Evolutionary conservation across 2,888 invertebrate genomes (phyloP).

Genomic region (Lithophane socia): DNA sequence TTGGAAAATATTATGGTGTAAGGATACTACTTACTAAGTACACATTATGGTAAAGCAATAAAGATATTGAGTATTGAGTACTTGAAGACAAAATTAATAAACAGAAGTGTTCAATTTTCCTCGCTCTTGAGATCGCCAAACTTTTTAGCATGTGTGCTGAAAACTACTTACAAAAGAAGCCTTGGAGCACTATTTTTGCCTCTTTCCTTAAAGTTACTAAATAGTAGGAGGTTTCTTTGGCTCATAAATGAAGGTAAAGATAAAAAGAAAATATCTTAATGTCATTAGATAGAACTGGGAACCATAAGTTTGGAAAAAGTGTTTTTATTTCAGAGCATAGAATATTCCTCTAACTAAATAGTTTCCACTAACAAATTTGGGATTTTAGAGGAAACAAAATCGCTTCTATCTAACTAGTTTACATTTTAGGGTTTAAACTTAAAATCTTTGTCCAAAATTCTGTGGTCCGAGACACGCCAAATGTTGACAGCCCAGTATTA

Average conservation of each 20-base stretch:
- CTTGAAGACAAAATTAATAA: background rate
- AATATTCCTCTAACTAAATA: background rate
- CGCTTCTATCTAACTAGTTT: background rate
- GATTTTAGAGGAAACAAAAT: too few relatives aligned
- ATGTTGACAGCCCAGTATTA: slow-evolving; percentile 28
- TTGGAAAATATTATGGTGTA: background rate
- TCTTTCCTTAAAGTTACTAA: background rate
- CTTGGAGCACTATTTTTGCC: background rate
- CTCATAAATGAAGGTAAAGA: background rate
- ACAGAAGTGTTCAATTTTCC: background rate
- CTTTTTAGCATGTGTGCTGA: background rate
- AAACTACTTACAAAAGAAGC: background rate
- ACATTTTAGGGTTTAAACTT: background rate
- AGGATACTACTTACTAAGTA: too few relatives aligned
- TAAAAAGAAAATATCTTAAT: background rate
- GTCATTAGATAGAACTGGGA: background rate
- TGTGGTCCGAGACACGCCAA: background rate
- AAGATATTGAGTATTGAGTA: too few relatives aligned
- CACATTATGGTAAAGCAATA: too few relatives aligned
- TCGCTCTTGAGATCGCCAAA: background rate
- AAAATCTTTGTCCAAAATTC: background rate
- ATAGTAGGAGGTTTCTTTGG: background rate
- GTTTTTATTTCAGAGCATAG: background rate
- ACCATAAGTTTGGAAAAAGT: background rate
- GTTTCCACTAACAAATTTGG: background rate